Percentiles rank a stretch among this genome's conserved stretches.
Conservation (phyloP, 2,888 invertebrate genomes). For the Acronicta leporina region DNA sequence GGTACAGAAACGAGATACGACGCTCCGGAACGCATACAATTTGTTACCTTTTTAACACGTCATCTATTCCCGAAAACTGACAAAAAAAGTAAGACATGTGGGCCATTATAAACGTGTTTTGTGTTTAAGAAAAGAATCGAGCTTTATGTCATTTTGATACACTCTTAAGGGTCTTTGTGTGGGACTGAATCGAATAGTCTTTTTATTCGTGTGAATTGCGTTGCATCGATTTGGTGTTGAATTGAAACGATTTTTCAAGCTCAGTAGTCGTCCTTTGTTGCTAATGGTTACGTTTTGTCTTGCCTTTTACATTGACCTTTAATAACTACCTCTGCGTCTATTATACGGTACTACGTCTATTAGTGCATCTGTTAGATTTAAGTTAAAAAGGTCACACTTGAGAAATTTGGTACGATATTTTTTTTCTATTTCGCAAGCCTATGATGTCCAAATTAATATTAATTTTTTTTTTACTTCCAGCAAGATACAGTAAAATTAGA, state of each 20-base stretch:
- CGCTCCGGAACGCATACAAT: conserved; percentile 66
- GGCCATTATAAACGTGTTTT: conserved; percentile 83
- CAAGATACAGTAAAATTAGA: too few relatives aligned
- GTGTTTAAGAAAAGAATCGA: conserved; percentile 74
- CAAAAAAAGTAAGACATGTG: conserved; percentile 79
- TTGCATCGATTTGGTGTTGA: conserved; percentile 79
- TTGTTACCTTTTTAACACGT: conserved; percentile 88
- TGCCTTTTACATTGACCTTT: conserved; percentile 70
- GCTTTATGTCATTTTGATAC: conserved; percentile 89
- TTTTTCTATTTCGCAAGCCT: background rate
- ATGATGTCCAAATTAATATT: too few relatives aligned
- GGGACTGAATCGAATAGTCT: conserved; percentile 73
- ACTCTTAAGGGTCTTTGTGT: conserved; percentile 84
- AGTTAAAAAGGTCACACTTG: conserved; percentile 32
- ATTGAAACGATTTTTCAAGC: conserved; percentile 88
- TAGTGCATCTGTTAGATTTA: conserved; percentile 55
- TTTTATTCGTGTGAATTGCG: conserved; percentile 81
- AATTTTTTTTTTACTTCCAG: too few relatives aligned
- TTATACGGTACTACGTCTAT: conserved; percentile 55
- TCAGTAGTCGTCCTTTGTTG: conserved; percentile 85
- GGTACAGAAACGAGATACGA: conserved; percentile 72
- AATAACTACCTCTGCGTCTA: conserved; percentile 73
- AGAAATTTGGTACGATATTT: conserved; percentile 23
- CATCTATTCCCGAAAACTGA: conserved; percentile 83
- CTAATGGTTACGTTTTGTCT: conserved; percentile 74